These are phyloP conservation scores for Heteropelma amictum DNA, from an alignment of 2,888 invertebrate genomes.

Conservation along the genomic window DNA sequence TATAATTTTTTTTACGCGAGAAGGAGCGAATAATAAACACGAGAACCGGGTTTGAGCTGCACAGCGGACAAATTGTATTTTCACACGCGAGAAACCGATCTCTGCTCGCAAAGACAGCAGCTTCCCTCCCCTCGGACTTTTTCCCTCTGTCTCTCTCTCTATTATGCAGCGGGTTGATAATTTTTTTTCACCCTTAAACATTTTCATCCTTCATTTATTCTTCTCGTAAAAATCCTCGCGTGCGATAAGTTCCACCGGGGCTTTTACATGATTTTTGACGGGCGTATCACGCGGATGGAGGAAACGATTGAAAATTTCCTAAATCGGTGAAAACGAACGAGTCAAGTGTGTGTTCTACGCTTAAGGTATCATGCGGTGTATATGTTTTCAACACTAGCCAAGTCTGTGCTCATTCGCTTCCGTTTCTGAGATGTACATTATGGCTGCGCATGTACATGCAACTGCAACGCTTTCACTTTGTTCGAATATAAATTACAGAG, in stretches of 20 bases:
- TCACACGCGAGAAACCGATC: constrained; percentile 58
- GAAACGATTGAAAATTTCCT: constrained; percentile 46
- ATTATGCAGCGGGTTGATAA: neutral
- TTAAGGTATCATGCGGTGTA: neutral
- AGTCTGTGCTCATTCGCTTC: constrained; percentile 19
- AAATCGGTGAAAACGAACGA: constrained; percentile 31
- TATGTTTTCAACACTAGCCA: neutral
- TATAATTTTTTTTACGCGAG: constrained; percentile 50
- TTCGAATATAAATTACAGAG: constrained; percentile 32
- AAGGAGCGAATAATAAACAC: constrained; percentile 29
- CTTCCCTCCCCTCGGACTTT: constrained; percentile 12
- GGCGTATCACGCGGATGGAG: constrained; percentile 40
- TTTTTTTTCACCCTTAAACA: constrained; percentile 14
- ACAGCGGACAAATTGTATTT: constrained; percentile 57
- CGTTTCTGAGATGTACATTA: constrained; percentile 32
- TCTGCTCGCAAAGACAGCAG: constrained; percentile 31
- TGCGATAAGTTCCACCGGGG: neutral
- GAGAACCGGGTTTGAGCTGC: constrained; percentile 25
- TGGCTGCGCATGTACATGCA: neutral
- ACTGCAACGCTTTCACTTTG: constrained; percentile 42
- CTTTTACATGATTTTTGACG: neutral
- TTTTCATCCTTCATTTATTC: constrained; percentile 25
- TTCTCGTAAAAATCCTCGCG: neutral
- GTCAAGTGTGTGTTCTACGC: neutral
- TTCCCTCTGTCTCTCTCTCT: neutral